A percentile compares a stretch with the other conserved stretches of the same genome.
These are phyloP conservation scores for Podarcis muralis DNA, from an alignment of 2,113 vertebrate genomes.

Conservation along the genomic window DNA sequence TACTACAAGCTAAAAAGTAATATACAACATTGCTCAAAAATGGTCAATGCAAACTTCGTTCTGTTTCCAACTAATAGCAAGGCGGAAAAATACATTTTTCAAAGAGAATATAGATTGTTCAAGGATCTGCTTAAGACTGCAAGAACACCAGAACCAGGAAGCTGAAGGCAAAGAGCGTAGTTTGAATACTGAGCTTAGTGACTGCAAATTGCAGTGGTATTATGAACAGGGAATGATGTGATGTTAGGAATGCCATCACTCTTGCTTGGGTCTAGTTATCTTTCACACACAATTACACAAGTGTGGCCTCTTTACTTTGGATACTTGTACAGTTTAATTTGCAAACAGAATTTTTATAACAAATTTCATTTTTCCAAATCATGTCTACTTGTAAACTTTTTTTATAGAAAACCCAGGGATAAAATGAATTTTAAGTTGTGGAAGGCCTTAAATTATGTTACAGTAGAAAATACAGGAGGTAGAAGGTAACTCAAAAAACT, in stretches of 20 bases:
- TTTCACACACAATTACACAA: slow-evolving; percentile 52
- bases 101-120: neutral
- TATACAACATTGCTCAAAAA: neutral
- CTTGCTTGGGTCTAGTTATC: neutral
- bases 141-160: neutral
- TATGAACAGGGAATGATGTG: neutral
- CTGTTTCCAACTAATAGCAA: neutral
- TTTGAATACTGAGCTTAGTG: neutral
- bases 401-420: slow-evolving; percentile 79
- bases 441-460: slow-evolving; percentile 89
- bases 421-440: slow-evolving; percentile 77
- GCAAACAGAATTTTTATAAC: slow-evolving; percentile 75
- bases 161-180: neutral
- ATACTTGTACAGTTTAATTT: slow-evolving; percentile 74
- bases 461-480: slow-evolving; percentile 89
- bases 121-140: neutral
- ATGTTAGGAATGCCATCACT: neutral
- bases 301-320: slow-evolving; percentile 43
- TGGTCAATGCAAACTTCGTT: neutral
- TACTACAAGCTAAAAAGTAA: neutral
- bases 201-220: neutral
- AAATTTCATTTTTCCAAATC: slow-evolving; percentile 65
- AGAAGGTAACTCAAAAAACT: slow-evolving; percentile 83
- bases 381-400: slow-evolving; percentile 74
- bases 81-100: neutral